Evolutionary conservation across 2,888 invertebrate species (phyloP), one percentile per base, ranked within the genome.

Genomic region (Eudasyphora cyanicolor): DNA sequence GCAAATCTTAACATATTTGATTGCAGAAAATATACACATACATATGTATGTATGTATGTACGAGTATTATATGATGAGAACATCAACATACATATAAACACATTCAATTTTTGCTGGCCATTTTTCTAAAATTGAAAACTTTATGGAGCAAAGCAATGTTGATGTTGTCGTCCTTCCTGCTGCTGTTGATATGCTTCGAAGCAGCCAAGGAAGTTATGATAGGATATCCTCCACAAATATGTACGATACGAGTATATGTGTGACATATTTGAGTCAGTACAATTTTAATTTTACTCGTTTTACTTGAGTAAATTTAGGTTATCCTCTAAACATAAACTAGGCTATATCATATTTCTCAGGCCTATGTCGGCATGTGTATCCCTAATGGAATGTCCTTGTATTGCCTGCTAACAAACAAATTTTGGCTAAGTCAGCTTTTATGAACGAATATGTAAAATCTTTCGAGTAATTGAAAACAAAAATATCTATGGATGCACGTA

Each of bases 221-320:
- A 60, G 60, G 60, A 60, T 29, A 60, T 60, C n/a, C 32, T 35
- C 35, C 62, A 62, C 19, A 64, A n/a, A n/a, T n/a, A n/a, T n/a
- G n/a, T n/a, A n/a, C n/a, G n/a, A n/a, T n/a, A n/a, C n/a, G n/a
- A n/a, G n/a, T n/a, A n/a, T n/a, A n/a, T n/a, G n/a, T n/a, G n/a
- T 38, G 67, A 67, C 67, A 67, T 19, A 67, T 38, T 35, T 67
- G 35, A 67, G 32, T 19, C 45, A 45, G 45, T 45, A 45, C n/a
- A 4, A 45, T 45, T 45, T 45, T 45, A 35, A 5, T 42, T 67
- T 24, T 67, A 42, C 35, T 42, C 67, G 67, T 67, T 67, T 42
- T 24, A 67, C 67, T 67, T 67, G 67, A 67, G 42, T 67, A 42
- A 42, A 67, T 67, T 67, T 67, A 67, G 67, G 67, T 67, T 67